Evolutionary conservation across 2,888 invertebrate species (phyloP), one percentile per base, ranked within the genome.

Genomic region (Noctua janthina): DNA sequence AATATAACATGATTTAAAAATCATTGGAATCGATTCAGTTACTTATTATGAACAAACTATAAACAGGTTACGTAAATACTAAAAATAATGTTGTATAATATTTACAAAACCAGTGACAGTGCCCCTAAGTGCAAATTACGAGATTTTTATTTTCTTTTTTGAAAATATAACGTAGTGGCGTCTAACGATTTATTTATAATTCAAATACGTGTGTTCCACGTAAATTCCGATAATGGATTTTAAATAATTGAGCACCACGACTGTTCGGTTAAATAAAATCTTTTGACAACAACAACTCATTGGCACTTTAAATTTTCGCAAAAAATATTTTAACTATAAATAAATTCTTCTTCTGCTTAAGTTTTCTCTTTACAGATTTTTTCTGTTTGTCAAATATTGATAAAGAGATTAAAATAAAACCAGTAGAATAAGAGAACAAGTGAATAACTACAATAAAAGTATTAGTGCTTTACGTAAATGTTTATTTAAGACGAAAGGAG

Each of bases 391-490:
- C 78, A 74, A 87, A 82, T 91, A 92, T 91, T 92, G 86, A 87
- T 89, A 90, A 91, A 92, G 87, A 90, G 88, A 79, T 87, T 87
- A 87, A 82, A 49, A 85, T 79, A 88, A 78, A 87, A 39, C 39
- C 39, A 39, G 39, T 91, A 94, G 93, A 92, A 91, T 91, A 94
- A 92, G 96, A 96, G 95, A 96, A 92, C 95, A 96, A 96, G 95
- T 95, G 95, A 93, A 89, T 90, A 92, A 91, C 89, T 90, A 92
- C 91, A 93, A 93, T 92, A 92, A 94, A 90, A 85, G 87, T 91
- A 93, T 94, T 92, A 96, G 97, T 97, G 97, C 97, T 96, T 96
- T 96, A 95, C 78, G 83, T 93, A 94, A 86, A 95, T 94, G 92
- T 94, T 94, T 85, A 89, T 90, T 95, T 94, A 93, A 95, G 91